These are phyloP conservation scores for Carabus problematicus DNA, from an alignment of 2,888 invertebrate genomes.

Conservation along the genomic window DNA sequence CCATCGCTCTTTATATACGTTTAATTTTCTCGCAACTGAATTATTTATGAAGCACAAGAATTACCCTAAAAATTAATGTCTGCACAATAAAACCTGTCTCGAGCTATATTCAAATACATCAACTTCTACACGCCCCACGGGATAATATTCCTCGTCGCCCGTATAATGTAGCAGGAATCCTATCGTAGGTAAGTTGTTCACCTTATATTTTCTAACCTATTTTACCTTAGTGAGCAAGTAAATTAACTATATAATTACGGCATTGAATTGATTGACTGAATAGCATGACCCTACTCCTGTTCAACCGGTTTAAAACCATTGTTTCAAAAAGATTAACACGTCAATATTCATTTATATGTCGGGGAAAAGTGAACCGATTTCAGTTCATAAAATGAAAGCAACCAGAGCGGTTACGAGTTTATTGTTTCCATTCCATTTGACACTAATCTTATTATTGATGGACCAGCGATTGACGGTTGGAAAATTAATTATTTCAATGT, in stretches of 20 bases:
- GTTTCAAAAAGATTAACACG: not conserved
- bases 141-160: not conserved
- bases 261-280: too few relatives aligned
- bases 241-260: too few relatives aligned
- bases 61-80: conserved; percentile 24
- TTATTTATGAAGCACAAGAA: conserved; percentile 14
- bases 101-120: conserved; percentile 12
- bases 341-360: conserved; percentile 1
- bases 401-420: not conserved
- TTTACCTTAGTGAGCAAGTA: too few relatives aligned
- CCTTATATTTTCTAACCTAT: not conserved
- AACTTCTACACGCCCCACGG: not conserved
- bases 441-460: conserved; percentile 6
- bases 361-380: not conserved
- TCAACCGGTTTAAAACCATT: not conserved
- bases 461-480: not conserved
- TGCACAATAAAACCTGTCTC: conserved; percentile 13
- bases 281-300: too few relatives aligned
- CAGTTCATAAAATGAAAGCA: not conserved
- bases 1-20: conserved; percentile 4
- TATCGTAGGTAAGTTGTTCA: conserved; percentile 8
- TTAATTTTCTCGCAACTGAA: conserved; percentile 1
- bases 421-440: not conserved
- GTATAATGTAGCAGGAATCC: not conserved
- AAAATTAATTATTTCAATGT: not conserved